Evolutionary conservation across 2,113 vertebrate species (phyloP), one percentile per base, ranked within the genome.

Genomic region (Chionomys nivalis): DNA sequence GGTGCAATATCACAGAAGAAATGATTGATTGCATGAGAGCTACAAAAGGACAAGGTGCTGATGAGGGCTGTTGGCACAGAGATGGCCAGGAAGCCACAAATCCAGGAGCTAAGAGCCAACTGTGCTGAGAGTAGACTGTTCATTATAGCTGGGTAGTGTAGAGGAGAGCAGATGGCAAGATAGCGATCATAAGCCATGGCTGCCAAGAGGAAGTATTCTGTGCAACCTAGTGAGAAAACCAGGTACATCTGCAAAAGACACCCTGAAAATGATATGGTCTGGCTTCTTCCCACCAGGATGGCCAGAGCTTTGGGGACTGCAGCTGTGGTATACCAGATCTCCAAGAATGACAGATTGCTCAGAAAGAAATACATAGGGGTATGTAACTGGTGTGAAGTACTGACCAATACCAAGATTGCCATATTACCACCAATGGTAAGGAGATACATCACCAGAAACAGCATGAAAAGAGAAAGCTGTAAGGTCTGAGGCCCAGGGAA

Each of bases 241-340:
- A 96, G 49, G 42, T 97, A 97, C 93, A 97, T 96, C 24, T 98
- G 97, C 76, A 96, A 19, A 39, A 97, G 93, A 31, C 97, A 98
- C 24, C 89, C 75, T 4, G 13, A 55, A n/a, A 96, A 97, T 39
- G 95, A 93, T 55, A 98, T 97, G 8, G 36, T 36, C 52, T 78
- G 97, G 23, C 77, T 95, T 28, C n/a, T 79, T n/a, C 0, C 0
- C 42, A 95, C 86, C 52, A 94, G 0, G 0, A 97, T 95, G 0
- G 0, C 91, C 49, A 89, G 68, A 31, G 94, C 93, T 89, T 94
- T 95, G 72, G 98, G 97, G 83, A 97, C 70, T 11, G 94, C 91
- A 49, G 92, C 0, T 17, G 97, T 97, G 63, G 94, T 97, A 47
- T 36, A 98, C 91, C 90, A 98, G 88, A 98, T 90, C 82, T 96